Conservation (phyloP, 2,888 invertebrate genomes). For the Zygaena filipendulae region DNA sequence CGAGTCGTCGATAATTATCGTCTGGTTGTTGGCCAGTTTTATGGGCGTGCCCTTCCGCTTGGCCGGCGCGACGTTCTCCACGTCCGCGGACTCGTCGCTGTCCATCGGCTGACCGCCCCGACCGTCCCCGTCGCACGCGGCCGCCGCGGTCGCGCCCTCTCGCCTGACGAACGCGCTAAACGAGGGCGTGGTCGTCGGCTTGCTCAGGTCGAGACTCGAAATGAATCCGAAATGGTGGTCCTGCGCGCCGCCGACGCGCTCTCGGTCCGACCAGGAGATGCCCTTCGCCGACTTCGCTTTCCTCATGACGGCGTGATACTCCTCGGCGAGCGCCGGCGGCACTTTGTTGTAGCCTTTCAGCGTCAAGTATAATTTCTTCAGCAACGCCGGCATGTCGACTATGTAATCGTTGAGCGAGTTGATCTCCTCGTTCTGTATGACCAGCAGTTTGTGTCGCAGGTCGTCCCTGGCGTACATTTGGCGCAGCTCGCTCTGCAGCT, state of each 20-base stretch:
- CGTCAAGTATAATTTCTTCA: constrained; percentile 68
- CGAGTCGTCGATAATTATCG: constrained; percentile 54
- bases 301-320: constrained; percentile 70
- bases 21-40: constrained; percentile 43
- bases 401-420: constrained; percentile 57
- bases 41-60: constrained; percentile 56
- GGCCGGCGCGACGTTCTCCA: constrained; percentile 36
- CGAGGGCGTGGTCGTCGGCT: constrained; percentile 26
- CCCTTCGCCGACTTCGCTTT: constrained; percentile 68
- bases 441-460: constrained; percentile 33
- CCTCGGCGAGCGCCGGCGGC: constrained; percentile 62
- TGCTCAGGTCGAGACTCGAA: constrained; percentile 35
- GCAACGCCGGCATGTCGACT: constrained; percentile 58
- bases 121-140: constrained; percentile 20
- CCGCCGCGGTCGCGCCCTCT: not conserved
- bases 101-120: constrained; percentile 31
- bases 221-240: constrained; percentile 35
- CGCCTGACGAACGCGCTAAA: not conserved
- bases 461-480: constrained; percentile 48
- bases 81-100: constrained; percentile 42
- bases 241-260: constrained; percentile 27
- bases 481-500: constrained; percentile 37
- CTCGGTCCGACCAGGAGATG: constrained; percentile 70
- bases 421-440: constrained; percentile 61
- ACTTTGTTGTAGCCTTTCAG: constrained; percentile 69